phyloP scores from a whole-genome alignment of 2,888 invertebrate species.

The Phyllotreta cruciferae region DNA sequence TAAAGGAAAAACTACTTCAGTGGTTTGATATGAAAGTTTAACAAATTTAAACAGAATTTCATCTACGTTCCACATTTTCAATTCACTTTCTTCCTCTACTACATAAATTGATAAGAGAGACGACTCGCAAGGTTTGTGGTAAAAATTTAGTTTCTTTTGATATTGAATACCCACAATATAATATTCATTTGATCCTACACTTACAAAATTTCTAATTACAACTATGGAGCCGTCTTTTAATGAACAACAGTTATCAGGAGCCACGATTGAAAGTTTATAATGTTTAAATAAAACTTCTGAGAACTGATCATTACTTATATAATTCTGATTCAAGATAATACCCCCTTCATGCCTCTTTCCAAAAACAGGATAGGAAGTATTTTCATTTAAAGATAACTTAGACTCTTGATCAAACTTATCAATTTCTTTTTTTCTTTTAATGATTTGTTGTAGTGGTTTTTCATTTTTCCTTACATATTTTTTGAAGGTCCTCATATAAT shows the following conservation, averaged over 20 bases:
- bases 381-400: not conserved
- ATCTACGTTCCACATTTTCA: too few relatives aligned
- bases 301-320: not conserved
- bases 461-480: conserved; percentile 6
- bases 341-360: not conserved
- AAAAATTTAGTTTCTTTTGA: conserved; percentile 9
- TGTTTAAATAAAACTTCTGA: not conserved
- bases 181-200: conserved; percentile 4
- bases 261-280: not conserved
- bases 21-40: too few relatives aligned
- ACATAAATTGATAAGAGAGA: conserved; percentile 4
- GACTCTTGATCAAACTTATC: not conserved
- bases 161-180: conserved; percentile 8
- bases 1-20: conserved; percentile 7
- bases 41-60: too few relatives aligned
- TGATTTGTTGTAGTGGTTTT: conserved; percentile 5
- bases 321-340: not conserved
- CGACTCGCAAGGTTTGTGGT: conserved; percentile 9
- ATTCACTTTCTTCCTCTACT: too few relatives aligned
- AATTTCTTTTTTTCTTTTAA: conserved; percentile 4
- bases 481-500: not conserved
- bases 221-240: conserved; percentile 6
- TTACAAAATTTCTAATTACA: conserved; percentile 5
- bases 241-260: conserved; percentile 10
- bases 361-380: not conserved